A percentile compares a stretch with the other conserved stretches of the same genome.
phyloP scores from a whole-genome alignment of 2,888 invertebrate species.

The Eulithis prunata region DNA sequence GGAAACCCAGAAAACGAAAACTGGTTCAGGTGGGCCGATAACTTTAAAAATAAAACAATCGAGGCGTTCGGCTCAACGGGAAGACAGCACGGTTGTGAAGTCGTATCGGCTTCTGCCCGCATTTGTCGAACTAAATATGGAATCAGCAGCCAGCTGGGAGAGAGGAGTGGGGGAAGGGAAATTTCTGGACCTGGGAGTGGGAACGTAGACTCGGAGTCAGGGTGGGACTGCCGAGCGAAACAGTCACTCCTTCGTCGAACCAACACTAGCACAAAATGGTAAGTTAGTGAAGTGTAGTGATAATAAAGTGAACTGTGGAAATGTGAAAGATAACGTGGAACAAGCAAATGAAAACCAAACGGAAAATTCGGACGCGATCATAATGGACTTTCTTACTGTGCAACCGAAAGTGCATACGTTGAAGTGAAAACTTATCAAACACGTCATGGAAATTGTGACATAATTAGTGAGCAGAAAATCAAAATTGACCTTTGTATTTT shows the following conservation, averaged over 20 bases:
- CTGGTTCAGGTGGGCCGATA: conserved; percentile 64
- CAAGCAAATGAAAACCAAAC: conserved; percentile 30
- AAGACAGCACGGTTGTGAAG: conserved; percentile 66
- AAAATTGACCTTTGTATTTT: background rate
- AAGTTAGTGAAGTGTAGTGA: conserved; percentile 61
- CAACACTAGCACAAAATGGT: conserved; percentile 78
- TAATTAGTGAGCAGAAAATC: background rate
- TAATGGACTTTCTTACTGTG: conserved; percentile 22
- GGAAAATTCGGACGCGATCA: conserved; percentile 12
- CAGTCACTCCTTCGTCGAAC: conserved; percentile 82
- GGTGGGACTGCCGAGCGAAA: conserved; percentile 81
- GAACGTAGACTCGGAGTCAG: conserved; percentile 76
- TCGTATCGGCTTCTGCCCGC: conserved; percentile 62
- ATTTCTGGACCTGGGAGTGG: conserved; percentile 62
- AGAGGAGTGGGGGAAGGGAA: conserved; percentile 52
- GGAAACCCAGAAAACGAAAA: conserved; percentile 54
- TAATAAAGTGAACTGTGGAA: conserved; percentile 54
- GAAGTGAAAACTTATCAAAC: conserved; percentile 16
- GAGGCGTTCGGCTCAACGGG: conserved; percentile 58
- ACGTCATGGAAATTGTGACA: conserved; percentile 13
- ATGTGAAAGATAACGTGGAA: conserved; percentile 42
- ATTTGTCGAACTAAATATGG: conserved; percentile 81
- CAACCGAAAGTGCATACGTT: conserved; percentile 22
- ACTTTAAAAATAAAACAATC: conserved; percentile 65
- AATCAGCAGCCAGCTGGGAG: conserved; percentile 54